Evolutionary conservation across 2,113 vertebrate genomes (phyloP), one percentile per base, ranked within the genome.

Genomic region (Morone chrysops): DNA sequence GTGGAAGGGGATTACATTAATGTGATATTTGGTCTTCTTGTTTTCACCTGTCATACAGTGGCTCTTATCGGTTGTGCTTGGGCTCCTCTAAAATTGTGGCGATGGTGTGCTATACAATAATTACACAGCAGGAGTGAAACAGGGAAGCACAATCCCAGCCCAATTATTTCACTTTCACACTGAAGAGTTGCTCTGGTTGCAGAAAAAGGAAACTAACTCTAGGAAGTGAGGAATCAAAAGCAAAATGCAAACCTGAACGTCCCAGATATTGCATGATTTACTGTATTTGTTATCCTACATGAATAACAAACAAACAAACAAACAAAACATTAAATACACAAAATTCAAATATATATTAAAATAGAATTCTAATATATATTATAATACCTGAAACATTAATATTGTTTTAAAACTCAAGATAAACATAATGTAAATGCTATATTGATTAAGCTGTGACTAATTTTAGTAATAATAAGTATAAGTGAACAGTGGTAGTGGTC

Each of bases 61-160:
- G 20, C 59, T 70, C 22, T 62, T 56, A 38, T 38, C 13, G 9
- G n/a, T 62, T 50, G 41, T 67, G 36, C 68, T 60, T 81, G 48
- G 9, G 14, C n/a, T n/a, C 40, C 17, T 25, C 25, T 81, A 9
- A 53, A 41, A 38, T 22, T 17, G 48, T 18, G 13, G 41, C 48
- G 50, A 63, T 70, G 50, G 20, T 59, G 14, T 38, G 8, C 63
- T n/a, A 20, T 16, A n/a, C 6, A 50, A 41, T 4, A 40, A 53
- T 53, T 36, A 47, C 45, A 69, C 71, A 75, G 56, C 63, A 18
- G 17, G 63, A 25, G 41, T n/a, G 50, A 65, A 14, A 56, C 11
- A 20, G 17, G 22, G 16, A 6, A 25, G 25, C 56, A 40, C 53
- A 45, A 51, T 45, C 17, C 10, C 45, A 45, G 17, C 18, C 53